phyloP scores from a whole-genome alignment of 2,113 vertebrate genomes.

The Sceloporus tristichus region DNA sequence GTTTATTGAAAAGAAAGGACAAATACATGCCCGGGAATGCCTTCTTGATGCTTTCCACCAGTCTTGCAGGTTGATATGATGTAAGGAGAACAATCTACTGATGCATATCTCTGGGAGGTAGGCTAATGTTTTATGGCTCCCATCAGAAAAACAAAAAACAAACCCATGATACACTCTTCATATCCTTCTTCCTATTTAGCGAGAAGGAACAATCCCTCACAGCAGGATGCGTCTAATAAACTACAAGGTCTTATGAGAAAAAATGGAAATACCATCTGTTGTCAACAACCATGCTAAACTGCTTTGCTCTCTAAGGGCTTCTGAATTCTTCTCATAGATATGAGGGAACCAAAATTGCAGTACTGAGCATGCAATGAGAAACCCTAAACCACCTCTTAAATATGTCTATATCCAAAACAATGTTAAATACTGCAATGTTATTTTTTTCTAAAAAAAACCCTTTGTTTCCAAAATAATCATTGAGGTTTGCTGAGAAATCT shows the following conservation, averaged over 20 bases:
- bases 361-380: neutral
- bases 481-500: neutral
- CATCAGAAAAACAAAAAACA: neutral
- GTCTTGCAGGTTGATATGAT: neutral
- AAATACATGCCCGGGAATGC: neutral
- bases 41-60: neutral
- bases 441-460: neutral
- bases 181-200: neutral
- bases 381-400: neutral
- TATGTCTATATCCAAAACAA: neutral
- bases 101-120: neutral
- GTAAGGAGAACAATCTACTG: neutral
- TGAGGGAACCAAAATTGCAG: neutral
- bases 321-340: neutral
- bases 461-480: constrained; percentile 1
- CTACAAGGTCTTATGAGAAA: neutral
- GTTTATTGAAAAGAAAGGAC: rapidly evolving
- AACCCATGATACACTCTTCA: neutral
- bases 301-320: neutral
- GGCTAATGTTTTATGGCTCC: constrained; percentile 11
- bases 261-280: neutral
- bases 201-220: neutral
- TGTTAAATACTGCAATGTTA: neutral
- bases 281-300: neutral
- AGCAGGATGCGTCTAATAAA: neutral